Evolutionary conservation across 92 coral and sea anemone genomes (phyloP).

Genomic region (Siderastrea radians): DNA sequence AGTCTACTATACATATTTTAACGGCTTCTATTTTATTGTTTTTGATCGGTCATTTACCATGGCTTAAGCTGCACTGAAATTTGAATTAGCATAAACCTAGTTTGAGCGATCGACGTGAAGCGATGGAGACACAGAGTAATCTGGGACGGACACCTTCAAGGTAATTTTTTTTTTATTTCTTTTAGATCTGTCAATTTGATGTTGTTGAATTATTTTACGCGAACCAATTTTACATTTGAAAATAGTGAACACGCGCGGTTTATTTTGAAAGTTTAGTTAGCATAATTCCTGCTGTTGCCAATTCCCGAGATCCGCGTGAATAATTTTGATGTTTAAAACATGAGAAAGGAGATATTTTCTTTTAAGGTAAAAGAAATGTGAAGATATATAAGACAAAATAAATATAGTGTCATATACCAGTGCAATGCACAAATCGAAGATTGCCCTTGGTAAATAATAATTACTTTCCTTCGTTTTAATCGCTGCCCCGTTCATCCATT

Average conservation of each 20-base stretch:
- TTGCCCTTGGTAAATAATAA: conserved; percentile 13
- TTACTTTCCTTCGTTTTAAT: neutral
- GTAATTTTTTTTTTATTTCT: conserved; percentile 20
- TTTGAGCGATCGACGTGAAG: neutral
- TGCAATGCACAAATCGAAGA: neutral
- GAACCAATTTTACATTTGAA: neutral
- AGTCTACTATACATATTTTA: conserved; percentile 36
- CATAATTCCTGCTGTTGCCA: conserved; percentile 1
- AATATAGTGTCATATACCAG: neutral
- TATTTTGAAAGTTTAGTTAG: conserved; percentile 22
- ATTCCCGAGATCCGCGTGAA: neutral
- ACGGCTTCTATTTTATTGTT: neutral
- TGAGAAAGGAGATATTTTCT: conserved; percentile 6
- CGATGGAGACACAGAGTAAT: conserved; percentile 10
- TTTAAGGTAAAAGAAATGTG: conserved; percentile 7
- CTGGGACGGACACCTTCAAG: conserved; percentile 11
- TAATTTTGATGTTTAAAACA: conserved; percentile 8
- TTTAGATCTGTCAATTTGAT: neutral
- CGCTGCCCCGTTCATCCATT: neutral
- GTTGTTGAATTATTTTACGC: neutral
- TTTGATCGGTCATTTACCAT: conserved; percentile 11
- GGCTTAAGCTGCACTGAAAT: conserved; percentile 24
- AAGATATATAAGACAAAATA: neutral
- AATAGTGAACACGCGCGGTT: conserved; percentile 5
- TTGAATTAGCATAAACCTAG: conserved; percentile 28